These are phyloP conservation scores for Bombus confusus DNA, from an alignment of 1,140 invertebrate species.

Conservation along the genomic window DNA sequence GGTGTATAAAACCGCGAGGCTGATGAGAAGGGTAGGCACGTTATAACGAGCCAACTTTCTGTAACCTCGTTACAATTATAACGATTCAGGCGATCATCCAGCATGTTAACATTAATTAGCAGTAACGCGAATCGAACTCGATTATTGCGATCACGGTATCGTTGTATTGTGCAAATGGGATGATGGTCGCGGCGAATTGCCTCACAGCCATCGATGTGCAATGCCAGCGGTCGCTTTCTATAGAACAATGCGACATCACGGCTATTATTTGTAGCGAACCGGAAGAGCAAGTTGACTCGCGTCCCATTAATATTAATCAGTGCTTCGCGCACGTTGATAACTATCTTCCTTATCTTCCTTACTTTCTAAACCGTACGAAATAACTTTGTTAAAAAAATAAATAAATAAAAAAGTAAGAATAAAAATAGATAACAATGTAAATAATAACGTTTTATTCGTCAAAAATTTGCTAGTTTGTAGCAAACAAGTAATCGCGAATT, in stretches of 20 bases:
- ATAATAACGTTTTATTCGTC: no score
- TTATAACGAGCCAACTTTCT: neutral
- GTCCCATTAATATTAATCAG: constrained; percentile 39
- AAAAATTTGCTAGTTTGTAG: no score
- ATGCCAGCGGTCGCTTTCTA: constrained; percentile 30
- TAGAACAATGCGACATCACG: constrained; percentile 40
- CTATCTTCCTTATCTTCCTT: neutral
- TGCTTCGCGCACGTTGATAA: neutral
- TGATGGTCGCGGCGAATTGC: constrained; percentile 23
- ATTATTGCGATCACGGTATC: constrained; percentile 23
- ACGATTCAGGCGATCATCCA: neutral
- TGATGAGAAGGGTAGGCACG: neutral
- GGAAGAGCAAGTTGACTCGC: constrained; percentile 7
- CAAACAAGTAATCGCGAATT: neutral
- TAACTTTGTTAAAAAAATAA: neutral
- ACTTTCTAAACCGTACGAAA: neutral
- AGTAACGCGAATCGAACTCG: neutral
- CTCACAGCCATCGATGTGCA: constrained; percentile 26
- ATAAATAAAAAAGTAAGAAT: neutral
- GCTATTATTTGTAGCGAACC: constrained; percentile 29
- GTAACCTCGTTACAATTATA: constrained; percentile 1
- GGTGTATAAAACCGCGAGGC: neutral
- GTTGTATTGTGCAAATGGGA: constrained; percentile 23
- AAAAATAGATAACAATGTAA: neutral
- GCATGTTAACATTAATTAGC: constrained; percentile 33